Base-by-base conservation (phyloP, 2,113 vertebrate genomes). In the Rattus norvegicus region DNA sequence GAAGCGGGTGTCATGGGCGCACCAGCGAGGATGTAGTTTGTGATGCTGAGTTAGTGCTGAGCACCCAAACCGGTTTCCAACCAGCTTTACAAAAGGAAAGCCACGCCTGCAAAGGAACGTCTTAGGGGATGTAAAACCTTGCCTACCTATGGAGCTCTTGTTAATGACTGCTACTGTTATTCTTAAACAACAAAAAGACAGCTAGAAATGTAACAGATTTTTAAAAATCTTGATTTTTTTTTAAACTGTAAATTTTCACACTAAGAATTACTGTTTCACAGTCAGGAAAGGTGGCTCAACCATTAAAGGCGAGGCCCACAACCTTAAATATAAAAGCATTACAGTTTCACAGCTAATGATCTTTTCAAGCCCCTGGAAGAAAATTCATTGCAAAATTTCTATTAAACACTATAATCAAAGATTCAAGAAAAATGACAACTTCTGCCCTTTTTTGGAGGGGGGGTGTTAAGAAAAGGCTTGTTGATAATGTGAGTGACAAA, bases 141-240 rank as follows among this genome's bases (percentile, higher is more conserved):
- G 52, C 10, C 56, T 47, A 90, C 90, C 80, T 93, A 49, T 90
- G 73, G 91, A 75, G 8, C 19, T 43, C 61, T 67, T 7, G 92
- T 43, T 92, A 91, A 4, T 73, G 22, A 65, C 75, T 87, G 65
- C 90, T 95, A 61, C 89, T 76, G 1, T 70, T 75, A 30, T 75
- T 89, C 19, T 93, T 24, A 75, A 85, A 80, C 8, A 85, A 22
- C 88, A 47, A n/a, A 88, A 49, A 88, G 47, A 70, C 81, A 76
- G 49, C 54, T 93, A 12, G 39, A 65, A 91, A 76, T 61, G 20
- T 91, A 87, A 19, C 28, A 88, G 33, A 36, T 56, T 93, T 24
- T 56, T 22, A 17, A 19, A 85, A 73, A 83, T 83, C 22, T 65
- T 97, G 36, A 70, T 77, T 90, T 96, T 49, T 65, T 13, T 90